A percentile compares a stretch with the other conserved stretches of the same genome.
phyloP scores from a whole-genome alignment of 1,140 invertebrate species.

The Scaptomyza pallida region DNA sequence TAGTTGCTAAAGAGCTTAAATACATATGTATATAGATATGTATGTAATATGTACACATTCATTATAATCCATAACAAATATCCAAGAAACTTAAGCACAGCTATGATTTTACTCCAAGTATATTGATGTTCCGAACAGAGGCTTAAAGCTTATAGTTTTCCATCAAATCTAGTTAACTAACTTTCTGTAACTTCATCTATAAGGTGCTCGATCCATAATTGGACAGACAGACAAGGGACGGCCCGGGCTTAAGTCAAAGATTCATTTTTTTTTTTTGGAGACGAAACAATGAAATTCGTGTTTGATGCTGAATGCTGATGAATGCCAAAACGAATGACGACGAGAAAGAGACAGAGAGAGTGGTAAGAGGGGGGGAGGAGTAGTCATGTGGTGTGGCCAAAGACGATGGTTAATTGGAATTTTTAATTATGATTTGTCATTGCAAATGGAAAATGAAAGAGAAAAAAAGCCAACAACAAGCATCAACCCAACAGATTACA shows the following conservation, averaged over 20 bases:
- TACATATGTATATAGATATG: too few species aligned
- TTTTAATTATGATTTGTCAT: constrained; percentile 79
- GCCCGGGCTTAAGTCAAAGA: not conserved
- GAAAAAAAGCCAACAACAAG: constrained; percentile 16
- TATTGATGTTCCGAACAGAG: too few species aligned
- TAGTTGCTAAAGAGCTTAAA: too few species aligned
- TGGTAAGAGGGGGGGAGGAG: not conserved
- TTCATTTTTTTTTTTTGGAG: not conserved
- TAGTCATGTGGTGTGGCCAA: constrained; percentile 26
- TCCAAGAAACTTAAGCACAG: too few species aligned
- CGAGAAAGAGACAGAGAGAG: not conserved
- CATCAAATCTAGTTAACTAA: not conserved
- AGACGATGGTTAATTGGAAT: constrained; percentile 73
- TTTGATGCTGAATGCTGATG: constrained; percentile 25
- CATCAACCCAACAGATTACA: too few species aligned
- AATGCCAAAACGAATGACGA: not conserved
- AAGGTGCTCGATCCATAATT: not conserved
- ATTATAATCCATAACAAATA: too few species aligned
- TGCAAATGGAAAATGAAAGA: constrained; percentile 25
- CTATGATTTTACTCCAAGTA: too few species aligned
- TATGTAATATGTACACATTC: too few species aligned
- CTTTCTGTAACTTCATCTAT: not conserved
- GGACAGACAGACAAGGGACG: constrained; percentile 2
- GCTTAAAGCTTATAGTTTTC: too few species aligned
- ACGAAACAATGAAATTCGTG: constrained; percentile 34